Conservation (phyloP, 2,113 vertebrate genomes). For the Labeo rohita region DNA sequence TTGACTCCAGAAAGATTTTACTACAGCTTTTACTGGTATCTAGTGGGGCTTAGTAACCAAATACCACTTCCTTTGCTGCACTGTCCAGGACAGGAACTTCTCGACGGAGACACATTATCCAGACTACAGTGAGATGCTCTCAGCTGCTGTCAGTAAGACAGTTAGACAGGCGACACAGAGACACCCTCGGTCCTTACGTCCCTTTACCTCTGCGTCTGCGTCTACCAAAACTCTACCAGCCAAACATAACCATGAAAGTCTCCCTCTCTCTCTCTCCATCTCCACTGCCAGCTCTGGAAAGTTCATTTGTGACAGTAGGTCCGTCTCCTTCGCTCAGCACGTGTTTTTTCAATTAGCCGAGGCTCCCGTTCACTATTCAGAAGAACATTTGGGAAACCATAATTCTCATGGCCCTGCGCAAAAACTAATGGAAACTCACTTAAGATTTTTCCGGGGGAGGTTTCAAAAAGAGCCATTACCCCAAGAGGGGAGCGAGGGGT, state of each 20-base stretch:
- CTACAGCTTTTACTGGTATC: conserved; percentile 59
- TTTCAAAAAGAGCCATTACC: conserved; percentile 68
- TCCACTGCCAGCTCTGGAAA: conserved; percentile 76
- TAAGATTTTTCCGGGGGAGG: conserved; percentile 69
- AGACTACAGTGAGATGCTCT: neutral
- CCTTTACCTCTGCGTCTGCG: neutral
- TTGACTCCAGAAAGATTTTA: conserved; percentile 62
- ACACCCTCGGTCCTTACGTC: neutral
- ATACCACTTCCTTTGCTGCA: conserved; percentile 57
- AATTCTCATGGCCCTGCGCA: conserved; percentile 78
- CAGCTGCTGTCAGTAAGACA: conserved; percentile 18
- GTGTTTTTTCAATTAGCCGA: conserved; percentile 82
- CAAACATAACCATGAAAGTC: conserved; percentile 36
- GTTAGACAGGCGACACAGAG: conserved; percentile 21
- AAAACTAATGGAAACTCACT: conserved; percentile 81
- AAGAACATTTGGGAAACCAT: conserved; percentile 77
- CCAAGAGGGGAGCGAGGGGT: conserved; percentile 6
- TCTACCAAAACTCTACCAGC: conserved; percentile 3
- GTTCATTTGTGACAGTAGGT: conserved; percentile 80
- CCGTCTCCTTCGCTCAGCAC: conserved; percentile 74
- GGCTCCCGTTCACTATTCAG: conserved; percentile 77
- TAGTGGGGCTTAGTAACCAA: conserved; percentile 59
- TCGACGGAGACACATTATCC: conserved; percentile 40
- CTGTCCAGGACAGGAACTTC: conserved; percentile 24
- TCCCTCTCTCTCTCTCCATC: conserved; percentile 49